A percentile compares a stretch with the other conserved stretches of the same genome.
phyloP scores from a whole-genome alignment of 2,113 vertebrate genomes.

The Thermophis baileyi region DNA sequence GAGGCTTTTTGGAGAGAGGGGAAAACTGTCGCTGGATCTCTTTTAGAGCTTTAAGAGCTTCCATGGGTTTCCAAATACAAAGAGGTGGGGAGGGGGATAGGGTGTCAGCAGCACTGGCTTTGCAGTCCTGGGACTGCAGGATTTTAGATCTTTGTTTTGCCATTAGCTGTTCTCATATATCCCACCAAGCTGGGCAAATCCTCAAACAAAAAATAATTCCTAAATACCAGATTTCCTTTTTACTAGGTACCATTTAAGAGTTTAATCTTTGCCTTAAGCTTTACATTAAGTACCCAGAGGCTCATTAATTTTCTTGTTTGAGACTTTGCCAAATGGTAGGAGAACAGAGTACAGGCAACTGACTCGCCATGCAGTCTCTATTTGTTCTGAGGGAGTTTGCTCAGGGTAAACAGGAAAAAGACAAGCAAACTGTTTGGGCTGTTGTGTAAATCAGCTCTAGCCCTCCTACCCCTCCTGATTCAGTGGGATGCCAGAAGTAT shows the following conservation, averaged over 20 bases:
- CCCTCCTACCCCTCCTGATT: conserved; percentile 9
- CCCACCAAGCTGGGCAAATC: neutral
- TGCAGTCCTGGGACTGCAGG: neutral
- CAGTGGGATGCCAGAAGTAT: neutral
- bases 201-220: neutral
- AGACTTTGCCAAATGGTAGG: neutral
- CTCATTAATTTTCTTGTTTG: neutral
- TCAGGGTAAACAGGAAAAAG: neutral
- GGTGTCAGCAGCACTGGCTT: neutral
- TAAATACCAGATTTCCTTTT: neutral
- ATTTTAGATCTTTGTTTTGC: neutral
- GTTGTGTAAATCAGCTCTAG: neutral
- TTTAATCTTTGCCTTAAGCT: neutral
- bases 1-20: neutral
- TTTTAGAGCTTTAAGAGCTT: neutral
- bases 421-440: neutral
- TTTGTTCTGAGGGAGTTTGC: neutral
- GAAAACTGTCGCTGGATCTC: neutral
- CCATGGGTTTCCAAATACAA: neutral
- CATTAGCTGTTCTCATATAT: neutral
- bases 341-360: neutral
- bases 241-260: neutral
- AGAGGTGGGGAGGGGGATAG: neutral
- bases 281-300: neutral
- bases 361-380: neutral